These are phyloP conservation scores for Megalopta genalis DNA, from an alignment of 1,140 invertebrate genomes.

Conservation along the genomic window DNA sequence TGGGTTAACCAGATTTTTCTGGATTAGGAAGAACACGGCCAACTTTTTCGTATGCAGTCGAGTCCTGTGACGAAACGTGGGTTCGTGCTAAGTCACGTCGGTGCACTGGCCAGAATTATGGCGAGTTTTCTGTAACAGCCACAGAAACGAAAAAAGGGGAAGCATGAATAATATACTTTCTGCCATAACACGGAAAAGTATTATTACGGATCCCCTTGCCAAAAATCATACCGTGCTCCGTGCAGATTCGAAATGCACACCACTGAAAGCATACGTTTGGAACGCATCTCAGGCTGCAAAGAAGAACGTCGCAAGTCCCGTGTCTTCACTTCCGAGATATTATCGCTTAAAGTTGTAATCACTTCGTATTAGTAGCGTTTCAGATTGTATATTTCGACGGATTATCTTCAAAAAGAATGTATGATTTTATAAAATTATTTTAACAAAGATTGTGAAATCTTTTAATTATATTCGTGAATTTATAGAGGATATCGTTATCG, in stretches of 20 bases:
- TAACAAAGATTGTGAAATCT: too few relatives aligned
- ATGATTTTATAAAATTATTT: too few relatives aligned
- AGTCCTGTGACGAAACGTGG: conserved; percentile 43
- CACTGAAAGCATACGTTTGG: too few relatives aligned
- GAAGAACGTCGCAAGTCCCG: too few relatives aligned
- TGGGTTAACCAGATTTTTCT: conserved; percentile 43
- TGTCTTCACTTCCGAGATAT: too few relatives aligned
- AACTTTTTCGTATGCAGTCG: conserved; percentile 22
- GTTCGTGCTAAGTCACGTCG: conserved; percentile 57
- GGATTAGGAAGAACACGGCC: conserved; percentile 43
- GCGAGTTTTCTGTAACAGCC: conserved; percentile 50
- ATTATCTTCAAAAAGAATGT: too few relatives aligned
- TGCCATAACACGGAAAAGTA: conserved; percentile 44
- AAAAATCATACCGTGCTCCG: conserved; percentile 22
- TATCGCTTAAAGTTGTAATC: too few relatives aligned
- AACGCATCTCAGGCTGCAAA: too few relatives aligned
- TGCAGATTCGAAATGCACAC: not conserved
- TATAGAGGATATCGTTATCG: too few relatives aligned
- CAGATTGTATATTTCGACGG: too few relatives aligned
- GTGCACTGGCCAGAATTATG: conserved; percentile 55
- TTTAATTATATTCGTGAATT: too few relatives aligned
- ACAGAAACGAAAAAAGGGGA: conserved; percentile 29
- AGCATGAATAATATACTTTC: conserved; percentile 36
- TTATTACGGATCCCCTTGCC: conserved; percentile 41
- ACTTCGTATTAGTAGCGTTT: too few relatives aligned